These are phyloP conservation scores for Anthrax anthrax DNA, from an alignment of 2,888 invertebrate genomes.

Conservation along the genomic window DNA sequence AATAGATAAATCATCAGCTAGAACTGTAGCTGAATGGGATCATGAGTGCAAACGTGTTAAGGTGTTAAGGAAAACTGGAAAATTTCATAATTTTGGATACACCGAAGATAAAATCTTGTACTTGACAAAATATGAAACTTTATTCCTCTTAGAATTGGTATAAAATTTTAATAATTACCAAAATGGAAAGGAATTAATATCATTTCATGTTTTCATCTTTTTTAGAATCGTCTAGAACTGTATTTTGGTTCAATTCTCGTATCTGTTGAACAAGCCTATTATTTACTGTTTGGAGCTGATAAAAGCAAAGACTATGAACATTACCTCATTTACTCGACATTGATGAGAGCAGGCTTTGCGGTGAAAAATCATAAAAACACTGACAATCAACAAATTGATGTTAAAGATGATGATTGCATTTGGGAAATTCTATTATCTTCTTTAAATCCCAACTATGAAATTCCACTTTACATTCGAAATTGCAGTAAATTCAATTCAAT, in stretches of 20 bases:
- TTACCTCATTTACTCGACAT: constrained; percentile 26
- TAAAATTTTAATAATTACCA: neutral
- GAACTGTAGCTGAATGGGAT: constrained; percentile 25
- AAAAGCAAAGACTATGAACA: constrained; percentile 19
- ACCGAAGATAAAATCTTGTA: constrained; percentile 20
- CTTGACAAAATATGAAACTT: constrained; percentile 25
- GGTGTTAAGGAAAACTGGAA: constrained; percentile 26
- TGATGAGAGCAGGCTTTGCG: constrained; percentile 28
- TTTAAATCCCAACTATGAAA: constrained; percentile 15
- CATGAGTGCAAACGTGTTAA: constrained; percentile 19
- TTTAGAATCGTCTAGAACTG: constrained; percentile 27
- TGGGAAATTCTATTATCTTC: constrained; percentile 23
- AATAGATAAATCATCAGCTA: constrained; percentile 22
- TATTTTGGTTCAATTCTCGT: constrained; percentile 20
- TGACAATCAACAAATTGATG: constrained; percentile 13
- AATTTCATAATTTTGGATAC: constrained; percentile 27
- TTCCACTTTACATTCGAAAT: constrained; percentile 17
- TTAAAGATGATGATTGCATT: constrained; percentile 21
- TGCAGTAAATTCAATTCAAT: constrained; percentile 15
- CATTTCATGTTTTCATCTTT: constrained; percentile 2
- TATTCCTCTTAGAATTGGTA: constrained; percentile 29
- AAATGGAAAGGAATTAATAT: no score
- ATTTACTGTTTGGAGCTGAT: constrained; percentile 23
- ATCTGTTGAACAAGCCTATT: constrained; percentile 29
- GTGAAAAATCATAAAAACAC: constrained; percentile 17